Evolutionary conservation across 2,888 invertebrate species (phyloP).

Genomic region (Mamestra brassicae): DNA sequence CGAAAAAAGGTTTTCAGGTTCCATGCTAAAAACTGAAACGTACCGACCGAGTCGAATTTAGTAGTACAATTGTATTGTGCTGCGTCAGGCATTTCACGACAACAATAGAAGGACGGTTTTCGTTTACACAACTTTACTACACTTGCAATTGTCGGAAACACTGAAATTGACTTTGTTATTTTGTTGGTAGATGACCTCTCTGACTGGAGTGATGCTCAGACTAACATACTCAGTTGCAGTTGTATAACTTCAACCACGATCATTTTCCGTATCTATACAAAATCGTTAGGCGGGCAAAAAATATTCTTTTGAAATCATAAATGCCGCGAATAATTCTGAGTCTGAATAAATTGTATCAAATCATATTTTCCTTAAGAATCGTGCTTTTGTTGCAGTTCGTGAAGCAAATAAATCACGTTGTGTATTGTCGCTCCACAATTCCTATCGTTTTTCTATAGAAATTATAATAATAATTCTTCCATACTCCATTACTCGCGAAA

Average conservation of each 20-base stretch:
- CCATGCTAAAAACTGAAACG: slow-evolving; percentile 23
- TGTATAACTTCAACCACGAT: neutral
- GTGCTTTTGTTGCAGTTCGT: slow-evolving; percentile 61
- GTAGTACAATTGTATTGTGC: slow-evolving; percentile 37
- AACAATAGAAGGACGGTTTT: slow-evolving; percentile 38
- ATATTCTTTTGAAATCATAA: slow-evolving; percentile 15
- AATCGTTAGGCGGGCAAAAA: neutral
- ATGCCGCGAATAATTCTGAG: slow-evolving; percentile 33
- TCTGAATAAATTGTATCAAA: slow-evolving; percentile 42
- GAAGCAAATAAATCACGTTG: slow-evolving; percentile 71
- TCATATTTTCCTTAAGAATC: slow-evolving; percentile 30
- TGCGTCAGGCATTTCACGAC: slow-evolving; percentile 17
- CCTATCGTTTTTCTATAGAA: slow-evolving; percentile 76
- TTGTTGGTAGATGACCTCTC: neutral
- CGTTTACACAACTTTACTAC: slow-evolving; percentile 15
- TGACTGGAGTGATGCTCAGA: too few relatives aligned
- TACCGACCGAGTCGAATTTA: slow-evolving; percentile 26
- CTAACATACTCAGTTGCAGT: neutral
- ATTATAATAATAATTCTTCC: slow-evolving; percentile 82
- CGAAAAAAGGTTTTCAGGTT: slow-evolving; percentile 12
- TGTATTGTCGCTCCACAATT: slow-evolving; percentile 69
- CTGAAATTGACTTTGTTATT: slow-evolving; percentile 4
- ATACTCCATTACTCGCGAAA: slow-evolving; percentile 80
- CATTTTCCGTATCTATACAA: neutral
- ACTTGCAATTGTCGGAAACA: slow-evolving; percentile 6